phyloP scores from a whole-genome alignment of 1,140 invertebrate species.

The Neotoxoptera formosana region DNA sequence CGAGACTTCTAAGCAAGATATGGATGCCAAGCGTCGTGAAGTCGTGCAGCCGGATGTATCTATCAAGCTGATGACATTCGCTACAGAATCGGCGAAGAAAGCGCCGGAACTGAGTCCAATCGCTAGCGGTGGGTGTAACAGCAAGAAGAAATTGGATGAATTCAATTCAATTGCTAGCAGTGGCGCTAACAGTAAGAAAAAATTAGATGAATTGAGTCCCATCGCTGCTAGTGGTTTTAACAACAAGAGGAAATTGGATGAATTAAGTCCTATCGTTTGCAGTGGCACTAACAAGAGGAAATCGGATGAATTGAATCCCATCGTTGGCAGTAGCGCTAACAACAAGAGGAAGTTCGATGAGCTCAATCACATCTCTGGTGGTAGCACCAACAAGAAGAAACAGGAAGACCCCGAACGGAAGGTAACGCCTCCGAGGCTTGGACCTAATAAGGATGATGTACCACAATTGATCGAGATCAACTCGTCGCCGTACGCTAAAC shows the following conservation, averaged over 20 bases:
- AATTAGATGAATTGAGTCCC: not conserved
- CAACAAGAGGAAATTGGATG: not conserved
- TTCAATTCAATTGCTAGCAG: no score
- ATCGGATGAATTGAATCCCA: not conserved
- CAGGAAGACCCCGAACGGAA: constrained; percentile 26
- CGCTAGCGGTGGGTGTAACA: not conserved
- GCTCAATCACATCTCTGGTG: not conserved
- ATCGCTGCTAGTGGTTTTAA: not conserved
- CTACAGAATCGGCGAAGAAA: not conserved
- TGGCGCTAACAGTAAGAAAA: not conserved
- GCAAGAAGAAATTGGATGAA: constrained; percentile 9
- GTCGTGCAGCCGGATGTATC: constrained; percentile 61
- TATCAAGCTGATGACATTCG: constrained; percentile 60
- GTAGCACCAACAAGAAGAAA: not conserved
- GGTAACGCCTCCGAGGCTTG: not conserved
- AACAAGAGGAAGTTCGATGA: not conserved
- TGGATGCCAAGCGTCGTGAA: constrained; percentile 60
- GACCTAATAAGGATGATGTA: constrained; percentile 21
- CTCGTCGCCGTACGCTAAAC: constrained; percentile 48
- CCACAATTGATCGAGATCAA: constrained; percentile 58
- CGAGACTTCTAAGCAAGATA: constrained; percentile 53
- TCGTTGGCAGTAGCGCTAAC: no score
- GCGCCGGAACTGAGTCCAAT: not conserved
- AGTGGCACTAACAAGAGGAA: not conserved
- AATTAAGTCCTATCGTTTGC: not conserved